Conservation (phyloP, 53 echinoderm and acorn worm genomes). For the Paelopatides confundens region DNA sequence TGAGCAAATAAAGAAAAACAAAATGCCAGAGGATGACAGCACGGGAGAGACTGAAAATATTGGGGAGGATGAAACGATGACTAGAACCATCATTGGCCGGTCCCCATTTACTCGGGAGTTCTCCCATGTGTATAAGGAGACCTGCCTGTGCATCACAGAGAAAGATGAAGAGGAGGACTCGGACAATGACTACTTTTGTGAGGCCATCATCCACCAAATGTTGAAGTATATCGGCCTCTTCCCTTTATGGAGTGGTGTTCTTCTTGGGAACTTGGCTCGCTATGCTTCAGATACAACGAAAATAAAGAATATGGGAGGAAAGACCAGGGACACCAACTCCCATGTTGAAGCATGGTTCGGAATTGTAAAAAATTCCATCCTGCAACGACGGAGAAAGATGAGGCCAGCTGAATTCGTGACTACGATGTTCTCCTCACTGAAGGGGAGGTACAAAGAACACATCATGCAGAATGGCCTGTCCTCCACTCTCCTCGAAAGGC, state of each 20-base stretch:
- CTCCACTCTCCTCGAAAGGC: too few species aligned
- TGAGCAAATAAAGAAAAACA: background rate
- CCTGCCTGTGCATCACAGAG: background rate
- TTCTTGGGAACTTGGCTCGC: conserved; percentile 32
- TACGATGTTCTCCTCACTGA: too few species aligned
- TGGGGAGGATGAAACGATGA: background rate
- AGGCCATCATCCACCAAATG: background rate
- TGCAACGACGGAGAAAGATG: background rate
- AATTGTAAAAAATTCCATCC: conserved; percentile 27
- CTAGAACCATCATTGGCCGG: background rate
- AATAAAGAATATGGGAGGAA: background rate
- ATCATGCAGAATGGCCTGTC: too few species aligned
- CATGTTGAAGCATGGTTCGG: conserved; percentile 53
- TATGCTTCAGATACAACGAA: background rate
- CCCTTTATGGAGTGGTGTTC: conserved; percentile 52
- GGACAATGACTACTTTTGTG: background rate
- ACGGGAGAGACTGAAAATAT: background rate
- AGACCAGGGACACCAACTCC: conserved; percentile 32
- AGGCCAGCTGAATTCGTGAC: background rate
- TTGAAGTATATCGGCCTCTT: conserved; percentile 30
- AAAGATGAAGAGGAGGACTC: background rate
- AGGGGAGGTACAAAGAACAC: too few species aligned
- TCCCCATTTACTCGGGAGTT: background rate
- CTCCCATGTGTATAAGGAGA: background rate
- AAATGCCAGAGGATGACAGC: background rate